phyloP scores from a whole-genome alignment of 2,888 invertebrate species.

The Nebria brevicollis region DNA sequence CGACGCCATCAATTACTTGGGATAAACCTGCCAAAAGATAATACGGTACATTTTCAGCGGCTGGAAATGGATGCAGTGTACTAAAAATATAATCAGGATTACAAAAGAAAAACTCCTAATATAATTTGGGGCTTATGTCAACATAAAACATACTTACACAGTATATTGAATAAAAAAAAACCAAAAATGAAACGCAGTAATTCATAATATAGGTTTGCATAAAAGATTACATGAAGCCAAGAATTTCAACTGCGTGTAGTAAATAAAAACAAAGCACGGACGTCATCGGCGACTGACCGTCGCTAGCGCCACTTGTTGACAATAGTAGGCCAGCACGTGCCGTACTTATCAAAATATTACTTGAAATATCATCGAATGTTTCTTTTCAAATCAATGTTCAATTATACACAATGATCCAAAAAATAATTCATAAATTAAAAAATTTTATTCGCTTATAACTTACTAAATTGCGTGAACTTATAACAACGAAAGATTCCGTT shows the following conservation, averaged over 20 bases:
- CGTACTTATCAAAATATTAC: neutral
- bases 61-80: too few relatives aligned
- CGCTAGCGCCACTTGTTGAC: conserved; percentile 1
- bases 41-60: too few relatives aligned
- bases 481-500: too few relatives aligned
- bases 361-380: neutral
- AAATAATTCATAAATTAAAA: neutral
- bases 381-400: neutral
- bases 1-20: too few relatives aligned
- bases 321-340: neutral
- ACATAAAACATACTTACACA: too few relatives aligned
- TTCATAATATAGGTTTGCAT: neutral
- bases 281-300: conserved; percentile 1
- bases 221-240: neutral
- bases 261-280: neutral
- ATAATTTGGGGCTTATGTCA: too few relatives aligned
- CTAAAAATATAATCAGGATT: too few relatives aligned
- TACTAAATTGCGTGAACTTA: too few relatives aligned
- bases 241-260: neutral
- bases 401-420: neutral
- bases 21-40: too few relatives aligned
- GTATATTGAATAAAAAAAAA: too few relatives aligned
- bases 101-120: too few relatives aligned
- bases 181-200: neutral
- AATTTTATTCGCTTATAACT: too few relatives aligned